phyloP scores from a whole-genome alignment of 2,113 vertebrate species.

The Centropus unirufus region DNA sequence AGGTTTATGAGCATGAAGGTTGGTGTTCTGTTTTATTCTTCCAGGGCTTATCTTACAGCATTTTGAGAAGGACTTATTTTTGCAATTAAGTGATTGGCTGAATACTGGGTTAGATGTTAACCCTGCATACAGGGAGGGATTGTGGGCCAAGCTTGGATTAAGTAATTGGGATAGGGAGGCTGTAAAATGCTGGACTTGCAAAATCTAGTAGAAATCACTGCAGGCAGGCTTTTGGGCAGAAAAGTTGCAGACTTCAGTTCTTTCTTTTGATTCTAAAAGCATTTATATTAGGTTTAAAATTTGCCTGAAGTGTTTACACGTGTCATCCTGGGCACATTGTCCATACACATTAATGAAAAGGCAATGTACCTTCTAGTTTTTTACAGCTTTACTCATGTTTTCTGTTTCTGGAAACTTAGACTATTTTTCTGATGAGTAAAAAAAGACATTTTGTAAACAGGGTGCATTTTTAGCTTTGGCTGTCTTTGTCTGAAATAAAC shows the following conservation, averaged over 20 bases:
- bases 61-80: background rate
- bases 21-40: background rate
- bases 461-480: background rate
- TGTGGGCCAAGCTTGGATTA: background rate
- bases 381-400: background rate
- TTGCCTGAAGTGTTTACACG: background rate
- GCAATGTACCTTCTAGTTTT: background rate
- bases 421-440: background rate
- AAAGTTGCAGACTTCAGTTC: background rate
- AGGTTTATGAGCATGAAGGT: background rate
- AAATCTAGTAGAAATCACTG: background rate
- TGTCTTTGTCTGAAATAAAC: background rate
- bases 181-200: background rate
- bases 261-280: background rate
- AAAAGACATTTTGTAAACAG: background rate
- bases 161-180: background rate
- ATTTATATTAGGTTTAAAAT: background rate
- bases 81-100: background rate
- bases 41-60: background rate
- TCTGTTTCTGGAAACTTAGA: background rate
- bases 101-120: background rate
- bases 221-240: background rate
- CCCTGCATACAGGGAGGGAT: background rate
- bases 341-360: background rate
- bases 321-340: background rate